Evolutionary conservation across 2,888 invertebrate species (phyloP).

Genomic region (Agrochola lota): DNA sequence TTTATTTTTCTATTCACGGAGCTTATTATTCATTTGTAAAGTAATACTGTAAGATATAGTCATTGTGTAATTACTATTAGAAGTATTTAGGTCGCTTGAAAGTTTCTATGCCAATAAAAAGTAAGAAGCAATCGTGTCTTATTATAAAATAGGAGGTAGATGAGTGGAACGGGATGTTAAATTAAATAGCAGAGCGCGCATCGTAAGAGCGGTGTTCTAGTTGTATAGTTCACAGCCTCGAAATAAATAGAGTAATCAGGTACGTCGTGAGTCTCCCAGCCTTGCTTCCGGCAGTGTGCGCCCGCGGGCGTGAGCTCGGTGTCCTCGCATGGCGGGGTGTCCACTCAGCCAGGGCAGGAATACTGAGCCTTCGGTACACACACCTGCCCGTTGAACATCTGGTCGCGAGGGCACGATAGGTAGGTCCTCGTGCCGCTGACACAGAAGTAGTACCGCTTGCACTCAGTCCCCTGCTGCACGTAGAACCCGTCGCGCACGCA

Average conservation of each 20-base stretch:
- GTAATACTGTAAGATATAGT: conserved; percentile 85
- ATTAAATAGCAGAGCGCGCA: conserved; percentile 2
- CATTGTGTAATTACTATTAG: conserved; percentile 82
- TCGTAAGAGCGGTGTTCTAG: conserved; percentile 17
- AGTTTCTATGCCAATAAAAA: conserved; percentile 87
- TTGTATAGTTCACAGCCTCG: conserved; percentile 75
- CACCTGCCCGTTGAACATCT: conserved; percentile 90
- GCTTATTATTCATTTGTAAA: conserved; percentile 82
- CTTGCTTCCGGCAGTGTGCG: conserved; percentile 43
- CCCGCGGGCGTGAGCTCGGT: conserved; percentile 60
- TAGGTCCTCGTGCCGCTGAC: conserved; percentile 88
- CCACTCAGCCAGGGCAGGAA: conserved; percentile 85
- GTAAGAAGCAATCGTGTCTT: conserved; percentile 75
- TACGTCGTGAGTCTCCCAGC: conserved; percentile 74
- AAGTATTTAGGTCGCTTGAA: conserved; percentile 82
- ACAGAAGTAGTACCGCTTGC: conserved; percentile 90
- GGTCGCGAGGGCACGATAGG: conserved; percentile 85
- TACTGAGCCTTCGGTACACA: conserved; percentile 87
- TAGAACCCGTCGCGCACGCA: conserved; percentile 90
- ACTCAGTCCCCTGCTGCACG: conserved; percentile 86
- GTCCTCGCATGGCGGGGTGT: conserved; percentile 18
- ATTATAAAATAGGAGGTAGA: conserved; percentile 68
- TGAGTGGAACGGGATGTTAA: conserved; percentile 34
- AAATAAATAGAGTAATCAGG: conserved; percentile 75
- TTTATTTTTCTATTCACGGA: conserved; percentile 86